Conservation (phyloP, 2,797 vertebrate species). For the Hemitrygon akajei region DNA sequence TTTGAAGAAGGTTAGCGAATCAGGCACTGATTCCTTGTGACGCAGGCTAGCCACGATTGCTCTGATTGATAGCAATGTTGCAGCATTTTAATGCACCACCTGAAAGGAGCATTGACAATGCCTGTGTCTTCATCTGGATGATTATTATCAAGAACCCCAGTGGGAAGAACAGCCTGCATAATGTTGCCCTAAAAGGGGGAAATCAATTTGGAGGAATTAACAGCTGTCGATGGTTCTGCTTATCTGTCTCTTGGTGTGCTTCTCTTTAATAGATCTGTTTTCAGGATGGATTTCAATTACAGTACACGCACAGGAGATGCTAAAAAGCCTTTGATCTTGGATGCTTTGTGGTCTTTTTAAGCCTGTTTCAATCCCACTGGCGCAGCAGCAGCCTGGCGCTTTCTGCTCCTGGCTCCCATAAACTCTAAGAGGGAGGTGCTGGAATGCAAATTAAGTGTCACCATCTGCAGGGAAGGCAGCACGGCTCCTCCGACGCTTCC, state of each 20-base stretch:
- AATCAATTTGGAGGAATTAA: neutral
- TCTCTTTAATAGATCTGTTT: neutral
- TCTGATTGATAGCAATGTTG: neutral
- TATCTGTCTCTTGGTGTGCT: neutral
- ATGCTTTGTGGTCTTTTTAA: neutral
- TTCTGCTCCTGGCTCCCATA: neutral
- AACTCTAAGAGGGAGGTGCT: neutral
- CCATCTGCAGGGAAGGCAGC: neutral
- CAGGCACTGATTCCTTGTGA: neutral
- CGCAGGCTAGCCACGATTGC: neutral
- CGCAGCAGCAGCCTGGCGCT: neutral
- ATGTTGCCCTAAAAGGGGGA: neutral
- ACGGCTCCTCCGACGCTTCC: neutral
- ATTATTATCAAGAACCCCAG: neutral
- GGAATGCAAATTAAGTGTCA: neutral
- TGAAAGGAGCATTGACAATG: neutral
- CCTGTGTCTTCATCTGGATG: neutral
- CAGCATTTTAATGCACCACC: neutral
- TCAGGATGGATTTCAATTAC: too few species aligned
- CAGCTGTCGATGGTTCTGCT: neutral
- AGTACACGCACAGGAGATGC: neutral
- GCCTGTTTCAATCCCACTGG: neutral
- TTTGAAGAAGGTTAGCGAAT: neutral
- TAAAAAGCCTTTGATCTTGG: neutral
- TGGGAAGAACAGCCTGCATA: neutral